These are phyloP conservation scores for Scopus umbretta DNA, from an alignment of 2,113 vertebrate genomes.

Conservation along the genomic window DNA sequence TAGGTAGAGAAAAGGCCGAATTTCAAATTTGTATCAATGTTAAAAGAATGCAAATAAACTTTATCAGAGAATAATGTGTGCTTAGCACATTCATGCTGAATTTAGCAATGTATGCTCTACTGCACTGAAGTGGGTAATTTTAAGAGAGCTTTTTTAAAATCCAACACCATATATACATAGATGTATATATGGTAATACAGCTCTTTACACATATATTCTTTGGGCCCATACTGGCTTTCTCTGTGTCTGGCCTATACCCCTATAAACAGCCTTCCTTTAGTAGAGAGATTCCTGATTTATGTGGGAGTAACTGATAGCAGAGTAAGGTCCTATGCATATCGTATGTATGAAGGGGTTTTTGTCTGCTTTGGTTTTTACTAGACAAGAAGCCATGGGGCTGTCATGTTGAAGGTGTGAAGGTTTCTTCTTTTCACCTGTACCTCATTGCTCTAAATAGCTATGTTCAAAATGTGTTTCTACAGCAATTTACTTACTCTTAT, in stretches of 20 bases:
- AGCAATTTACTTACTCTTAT: neutral
- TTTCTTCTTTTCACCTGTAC: neutral
- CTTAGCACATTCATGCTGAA: neutral
- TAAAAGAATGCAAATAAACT: neutral
- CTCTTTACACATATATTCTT: neutral
- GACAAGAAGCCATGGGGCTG: neutral
- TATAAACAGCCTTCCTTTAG: neutral
- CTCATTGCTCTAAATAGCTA: neutral
- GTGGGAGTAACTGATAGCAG: neutral
- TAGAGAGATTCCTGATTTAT: neutral
- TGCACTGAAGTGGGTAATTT: neutral
- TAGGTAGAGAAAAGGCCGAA: neutral
- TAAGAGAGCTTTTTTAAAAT: neutral
- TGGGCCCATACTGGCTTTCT: neutral
- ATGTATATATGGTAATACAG: neutral
- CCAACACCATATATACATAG: accelerated
- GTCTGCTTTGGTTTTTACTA: neutral
- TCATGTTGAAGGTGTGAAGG: neutral
- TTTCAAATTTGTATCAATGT: neutral
- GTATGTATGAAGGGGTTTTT: accelerated
- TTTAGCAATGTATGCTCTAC: neutral
- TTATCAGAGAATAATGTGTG: neutral
- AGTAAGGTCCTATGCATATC: neutral
- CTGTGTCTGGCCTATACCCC: neutral
- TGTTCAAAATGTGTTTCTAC: neutral